phyloP scores from a whole-genome alignment of 1,140 invertebrate genomes.

The Cryptotermes secundus region DNA sequence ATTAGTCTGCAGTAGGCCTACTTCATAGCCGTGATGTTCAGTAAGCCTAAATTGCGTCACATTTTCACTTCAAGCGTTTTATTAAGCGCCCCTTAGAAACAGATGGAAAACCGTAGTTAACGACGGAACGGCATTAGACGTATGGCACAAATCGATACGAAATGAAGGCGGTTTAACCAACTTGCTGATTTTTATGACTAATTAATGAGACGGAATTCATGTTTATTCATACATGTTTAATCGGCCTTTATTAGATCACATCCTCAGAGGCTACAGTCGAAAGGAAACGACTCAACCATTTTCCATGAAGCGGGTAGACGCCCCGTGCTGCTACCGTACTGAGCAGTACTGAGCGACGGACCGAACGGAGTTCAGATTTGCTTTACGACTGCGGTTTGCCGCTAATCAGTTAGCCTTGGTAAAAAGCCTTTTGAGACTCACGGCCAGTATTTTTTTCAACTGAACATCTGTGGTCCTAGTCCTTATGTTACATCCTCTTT shows the following conservation, averaged over 20 bases:
- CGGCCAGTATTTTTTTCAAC: too few relatives aligned
- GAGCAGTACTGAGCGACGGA: too few relatives aligned
- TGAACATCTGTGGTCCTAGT: too few relatives aligned
- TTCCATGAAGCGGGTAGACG: too few relatives aligned
- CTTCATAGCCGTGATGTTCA: background rate
- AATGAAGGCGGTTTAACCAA: conserved; percentile 1
- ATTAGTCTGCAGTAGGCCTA: too few relatives aligned
- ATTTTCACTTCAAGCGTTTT: background rate
- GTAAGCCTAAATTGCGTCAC: background rate
- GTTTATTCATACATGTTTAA: background rate
- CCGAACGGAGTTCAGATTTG: too few relatives aligned
- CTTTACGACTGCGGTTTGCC: too few relatives aligned
- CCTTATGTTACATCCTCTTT: too few relatives aligned
- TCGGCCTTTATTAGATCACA: background rate
- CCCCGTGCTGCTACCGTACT: too few relatives aligned
- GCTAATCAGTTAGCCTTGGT: too few relatives aligned
- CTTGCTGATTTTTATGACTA: conserved; percentile 9
- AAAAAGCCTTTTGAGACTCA: too few relatives aligned
- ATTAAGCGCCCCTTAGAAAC: background rate
- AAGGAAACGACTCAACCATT: background rate
- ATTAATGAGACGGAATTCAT: conserved; percentile 5
- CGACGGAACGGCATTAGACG: background rate
- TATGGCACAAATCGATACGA: background rate
- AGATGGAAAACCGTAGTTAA: conserved; percentile 6
- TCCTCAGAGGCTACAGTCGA: background rate